Percentiles rank a stretch among this genome's conserved stretches.
These are phyloP conservation scores for Falco rusticolus DNA, from an alignment of 2,797 vertebrate genomes.

Conservation along the genomic window DNA sequence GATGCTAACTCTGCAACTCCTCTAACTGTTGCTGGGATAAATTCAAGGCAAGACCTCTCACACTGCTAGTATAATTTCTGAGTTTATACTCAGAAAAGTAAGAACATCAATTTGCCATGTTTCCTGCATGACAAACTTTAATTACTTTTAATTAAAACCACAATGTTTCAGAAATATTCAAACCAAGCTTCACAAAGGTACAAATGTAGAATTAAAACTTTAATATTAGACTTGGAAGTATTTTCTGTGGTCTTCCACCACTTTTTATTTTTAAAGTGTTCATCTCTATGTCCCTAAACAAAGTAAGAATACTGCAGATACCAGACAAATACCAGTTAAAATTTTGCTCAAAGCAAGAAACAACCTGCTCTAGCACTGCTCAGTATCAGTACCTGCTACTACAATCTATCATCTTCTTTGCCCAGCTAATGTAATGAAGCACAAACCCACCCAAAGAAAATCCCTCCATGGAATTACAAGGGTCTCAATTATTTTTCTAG, in stretches of 20 bases:
- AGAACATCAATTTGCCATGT: neutral
- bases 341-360: neutral
- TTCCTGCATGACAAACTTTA: neutral
- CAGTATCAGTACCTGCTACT: neutral
- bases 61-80: neutral
- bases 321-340: neutral
- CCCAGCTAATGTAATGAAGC: neutral
- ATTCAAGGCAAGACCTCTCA: neutral
- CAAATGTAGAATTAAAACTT: neutral
- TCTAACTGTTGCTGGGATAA: neutral
- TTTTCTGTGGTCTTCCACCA: neutral
- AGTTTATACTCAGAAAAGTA: neutral
- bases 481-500: neutral
- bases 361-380: neutral
- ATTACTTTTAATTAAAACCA: neutral
- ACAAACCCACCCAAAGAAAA: neutral
- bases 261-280: neutral
- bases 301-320: neutral
- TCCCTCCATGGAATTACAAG: neutral
- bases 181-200: neutral
- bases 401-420: neutral
- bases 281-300: neutral
- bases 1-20: neutral
- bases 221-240: neutral
- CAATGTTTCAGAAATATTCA: neutral